phyloP scores from a whole-genome alignment of 1,140 invertebrate species.

The Maconellicoccus hirsutus region DNA sequence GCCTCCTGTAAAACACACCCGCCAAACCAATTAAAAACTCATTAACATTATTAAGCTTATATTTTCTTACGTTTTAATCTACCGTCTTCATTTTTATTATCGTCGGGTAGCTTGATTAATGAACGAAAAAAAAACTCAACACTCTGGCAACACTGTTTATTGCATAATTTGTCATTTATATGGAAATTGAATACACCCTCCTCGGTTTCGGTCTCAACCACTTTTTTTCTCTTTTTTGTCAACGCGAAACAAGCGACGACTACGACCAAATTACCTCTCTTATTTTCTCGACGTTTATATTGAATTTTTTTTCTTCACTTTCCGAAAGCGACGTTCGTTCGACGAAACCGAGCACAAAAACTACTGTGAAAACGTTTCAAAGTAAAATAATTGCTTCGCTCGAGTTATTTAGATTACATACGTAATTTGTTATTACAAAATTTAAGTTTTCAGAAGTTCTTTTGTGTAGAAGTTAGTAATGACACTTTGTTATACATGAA shows the following conservation, averaged over 20 bases:
- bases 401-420: constrained; percentile 4
- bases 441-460: background rate
- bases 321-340: background rate
- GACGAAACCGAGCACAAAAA: too few relatives aligned
- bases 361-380: background rate
- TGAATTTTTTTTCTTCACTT: background rate
- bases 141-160: background rate
- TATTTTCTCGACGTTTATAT: background rate
- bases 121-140: background rate
- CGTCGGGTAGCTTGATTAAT: constrained; percentile 3
- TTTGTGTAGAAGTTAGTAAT: background rate
- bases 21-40: background rate
- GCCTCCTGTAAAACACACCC: background rate
- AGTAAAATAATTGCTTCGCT: constrained; percentile 9
- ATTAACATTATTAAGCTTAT: constrained; percentile 6
- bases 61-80: background rate
- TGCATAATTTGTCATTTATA: constrained; percentile 6
- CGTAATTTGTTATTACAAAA: constrained; percentile 10
- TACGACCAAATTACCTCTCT: background rate
- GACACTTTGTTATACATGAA: background rate
- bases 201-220: background rate
- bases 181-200: background rate
- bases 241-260: too few relatives aligned
- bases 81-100: background rate
- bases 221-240: too few relatives aligned